Base-by-base conservation (phyloP, 2,113 vertebrate genomes). In the Neoarius graeffei region DNA sequence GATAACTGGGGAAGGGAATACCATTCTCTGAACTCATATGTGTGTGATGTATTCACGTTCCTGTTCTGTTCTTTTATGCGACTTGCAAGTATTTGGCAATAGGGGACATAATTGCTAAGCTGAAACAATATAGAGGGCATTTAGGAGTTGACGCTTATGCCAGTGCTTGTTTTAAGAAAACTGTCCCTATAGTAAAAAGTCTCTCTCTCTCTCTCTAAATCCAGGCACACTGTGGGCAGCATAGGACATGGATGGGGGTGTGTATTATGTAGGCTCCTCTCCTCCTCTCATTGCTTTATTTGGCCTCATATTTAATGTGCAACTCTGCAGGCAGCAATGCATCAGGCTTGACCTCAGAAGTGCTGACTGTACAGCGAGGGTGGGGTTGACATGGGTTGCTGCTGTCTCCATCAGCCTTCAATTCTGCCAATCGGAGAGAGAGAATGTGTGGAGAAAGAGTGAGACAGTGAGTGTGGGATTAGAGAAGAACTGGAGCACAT, bases 261-360 rank as follows among this genome's bases (percentile, higher is more conserved):
- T 85, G 85, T 42, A 42, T 42, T 42, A 42, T 42, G 42, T 79
- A 35, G 62, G 83, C 10, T 62, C 60, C 79, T 80, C 20, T 85
- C 25, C 67, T 88, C 84, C 27, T 67, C 57, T 69, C 52, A 20
- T 77, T 84, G 67, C 67, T 85, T 80, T 90, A 86, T 90, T 88
- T 90, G 74, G 84, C 48, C 66, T 90, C 82, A 90, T 90, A 89
- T 90, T 89, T 90, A 90, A 85, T 87, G 89, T 84, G 85, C 69
- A 56, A 76, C 82, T 90, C 84, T 74, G 35, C 67, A 88, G 81
- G 60, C 87, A 84, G 69, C 35, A 81, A 79, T 87, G 77, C 66
- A 62, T 87, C 71, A 82, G 81, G 69, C 81, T 64, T 90, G 85
- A 91, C 89, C 89, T 73, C 56, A 87, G 60, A 89, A 86, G 60